Conservation (phyloP, 2,113 vertebrate genomes). For the Neodontobutis hainanensis region DNA sequence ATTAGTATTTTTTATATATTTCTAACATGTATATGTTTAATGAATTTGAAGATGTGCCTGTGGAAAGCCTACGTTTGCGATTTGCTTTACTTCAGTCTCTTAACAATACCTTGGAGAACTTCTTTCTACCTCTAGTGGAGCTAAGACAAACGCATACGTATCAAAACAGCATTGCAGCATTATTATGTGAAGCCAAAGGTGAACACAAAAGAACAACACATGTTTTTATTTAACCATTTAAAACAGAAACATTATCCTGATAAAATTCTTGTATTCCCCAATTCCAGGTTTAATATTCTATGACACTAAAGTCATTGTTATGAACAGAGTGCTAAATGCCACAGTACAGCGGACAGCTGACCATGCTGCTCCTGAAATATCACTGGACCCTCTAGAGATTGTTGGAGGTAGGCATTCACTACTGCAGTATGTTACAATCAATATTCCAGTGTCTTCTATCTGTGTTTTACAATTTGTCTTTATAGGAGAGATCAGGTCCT, state of each 20-base stretch:
- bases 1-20: too few species aligned
- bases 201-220: slow-evolving; percentile 29
- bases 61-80: slow-evolving; percentile 91
- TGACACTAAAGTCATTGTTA: slow-evolving; percentile 94
- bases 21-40: background rate
- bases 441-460: background rate
- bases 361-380: slow-evolving; percentile 96
- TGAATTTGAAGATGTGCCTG: slow-evolving; percentile 82
- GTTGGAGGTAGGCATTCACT: slow-evolving; percentile 84
- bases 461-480: background rate
- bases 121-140: slow-evolving; percentile 95
- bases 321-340: slow-evolving; percentile 94
- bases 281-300: slow-evolving; percentile 90
- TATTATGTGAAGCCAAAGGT: slow-evolving; percentile 95
- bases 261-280: background rate
- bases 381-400: slow-evolving; percentile 93
- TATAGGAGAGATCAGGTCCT: slow-evolving; percentile 89
- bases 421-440: background rate
- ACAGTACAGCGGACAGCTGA: slow-evolving; percentile 95
- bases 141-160: slow-evolving; percentile 88
- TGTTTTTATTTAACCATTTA: background rate
- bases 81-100: slow-evolving; percentile 96
- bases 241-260: background rate
- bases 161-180: slow-evolving; percentile 87
- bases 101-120: slow-evolving; percentile 92